Evolutionary conservation across 2,113 vertebrate genomes (phyloP).

Genomic region (Mus musculus): GRCm39 chr11:72650501-72651000

Average conservation of each 20-base stretch:
- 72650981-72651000: neutral
- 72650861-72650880: neutral
- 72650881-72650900: neutral
- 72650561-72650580: neutral
- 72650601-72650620: neutral
- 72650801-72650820: constrained; percentile 97
- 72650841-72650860: neutral
- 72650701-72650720: neutral
- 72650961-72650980: constrained; percentile 8
- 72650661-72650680: neutral
- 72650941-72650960: constrained; percentile 30
- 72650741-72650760: constrained; percentile 98
- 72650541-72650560: neutral
- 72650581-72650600: neutral
- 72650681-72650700: neutral
- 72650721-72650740: constrained; percentile 78
- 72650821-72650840: constrained; percentile 94
- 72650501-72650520: neutral
- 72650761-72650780: constrained; percentile 97
- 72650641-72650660: neutral
- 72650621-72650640: neutral
- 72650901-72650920: neutral
- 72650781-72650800: constrained; percentile 96
- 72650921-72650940: neutral
- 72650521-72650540: neutral